Conservation (phyloP, 2,113 vertebrate genomes). For the Thalassoma bifasciatum region DNA sequence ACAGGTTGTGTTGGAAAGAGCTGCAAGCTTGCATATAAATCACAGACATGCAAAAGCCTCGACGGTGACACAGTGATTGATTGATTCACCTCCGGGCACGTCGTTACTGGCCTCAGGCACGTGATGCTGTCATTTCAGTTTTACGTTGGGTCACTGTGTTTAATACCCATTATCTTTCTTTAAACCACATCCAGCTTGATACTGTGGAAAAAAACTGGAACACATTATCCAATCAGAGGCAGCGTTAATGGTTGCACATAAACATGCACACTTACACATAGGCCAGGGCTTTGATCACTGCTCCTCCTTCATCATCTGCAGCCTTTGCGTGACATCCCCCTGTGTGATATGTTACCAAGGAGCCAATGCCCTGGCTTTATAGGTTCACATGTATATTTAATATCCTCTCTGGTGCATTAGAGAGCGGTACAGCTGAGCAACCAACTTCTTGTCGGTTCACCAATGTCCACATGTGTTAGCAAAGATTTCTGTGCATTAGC, state of each 20-base stretch:
- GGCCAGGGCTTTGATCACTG: constrained; percentile 42
- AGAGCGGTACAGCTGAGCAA: constrained; percentile 31
- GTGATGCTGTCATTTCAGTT: background rate
- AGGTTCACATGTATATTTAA: constrained; percentile 74
- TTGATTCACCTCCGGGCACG: background rate
- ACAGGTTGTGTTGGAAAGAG: too few species aligned
- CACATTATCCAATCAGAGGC: background rate
- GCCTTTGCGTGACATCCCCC: constrained; percentile 49
- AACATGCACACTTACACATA: constrained; percentile 19
- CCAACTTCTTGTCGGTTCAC: constrained; percentile 35
- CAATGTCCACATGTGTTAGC: constrained; percentile 47
- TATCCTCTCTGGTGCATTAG: constrained; percentile 64
- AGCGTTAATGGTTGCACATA: constrained; percentile 15
- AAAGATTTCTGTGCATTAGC: constrained; percentile 47
- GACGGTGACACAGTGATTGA: background rate
- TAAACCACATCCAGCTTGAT: background rate
- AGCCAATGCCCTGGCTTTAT: constrained; percentile 50
- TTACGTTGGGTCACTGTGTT: background rate
- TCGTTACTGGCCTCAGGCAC: background rate
- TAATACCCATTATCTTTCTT: background rate
- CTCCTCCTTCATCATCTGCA: constrained; percentile 29
- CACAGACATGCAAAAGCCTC: too few species aligned
- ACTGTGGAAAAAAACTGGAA: background rate
- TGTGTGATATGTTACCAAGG: constrained; percentile 51
- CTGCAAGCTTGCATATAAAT: background rate